Evolutionary conservation across 1,140 invertebrate species (phyloP).

Genomic region (Conopomorpha cramerella): DNA sequence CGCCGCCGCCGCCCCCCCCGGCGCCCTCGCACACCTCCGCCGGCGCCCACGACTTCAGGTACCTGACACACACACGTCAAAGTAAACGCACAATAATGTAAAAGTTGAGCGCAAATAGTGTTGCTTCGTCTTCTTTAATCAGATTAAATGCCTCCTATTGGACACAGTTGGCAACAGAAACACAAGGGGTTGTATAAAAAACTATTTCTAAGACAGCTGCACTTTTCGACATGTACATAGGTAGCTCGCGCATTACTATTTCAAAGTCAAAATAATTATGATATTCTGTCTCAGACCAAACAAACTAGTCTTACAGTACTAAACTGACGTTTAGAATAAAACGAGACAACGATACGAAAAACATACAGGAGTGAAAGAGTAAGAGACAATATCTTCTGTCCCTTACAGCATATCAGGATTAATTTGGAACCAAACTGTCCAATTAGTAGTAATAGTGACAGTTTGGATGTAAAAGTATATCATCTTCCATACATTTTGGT

Average conservation of each 20-base stretch:
- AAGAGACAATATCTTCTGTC: no score
- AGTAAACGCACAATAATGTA: neutral
- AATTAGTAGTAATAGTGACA: no score
- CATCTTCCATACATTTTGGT: neutral
- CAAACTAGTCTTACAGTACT: no score
- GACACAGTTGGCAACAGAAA: no score
- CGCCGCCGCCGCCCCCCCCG: constrained; percentile 30
- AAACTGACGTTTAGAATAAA: no score
- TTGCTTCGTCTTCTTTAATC: neutral
- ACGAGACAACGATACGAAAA: no score
- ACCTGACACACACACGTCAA: constrained; percentile 75
- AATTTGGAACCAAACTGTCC: no score
- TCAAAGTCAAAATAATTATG: no score
- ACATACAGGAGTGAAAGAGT: no score
- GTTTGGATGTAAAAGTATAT: no score
- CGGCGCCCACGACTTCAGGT: constrained; percentile 89
- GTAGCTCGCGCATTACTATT: neutral
- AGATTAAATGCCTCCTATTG: neutral
- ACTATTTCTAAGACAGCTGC: neutral
- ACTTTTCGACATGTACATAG: neutral
- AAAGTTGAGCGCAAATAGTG: neutral
- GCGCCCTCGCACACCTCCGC: constrained; percentile 73
- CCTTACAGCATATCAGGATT: no score
- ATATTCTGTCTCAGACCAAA: no score
- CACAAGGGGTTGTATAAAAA: neutral